Evolutionary conservation across 2,113 vertebrate genomes (phyloP).

Genomic region (Procavia capensis): DNA sequence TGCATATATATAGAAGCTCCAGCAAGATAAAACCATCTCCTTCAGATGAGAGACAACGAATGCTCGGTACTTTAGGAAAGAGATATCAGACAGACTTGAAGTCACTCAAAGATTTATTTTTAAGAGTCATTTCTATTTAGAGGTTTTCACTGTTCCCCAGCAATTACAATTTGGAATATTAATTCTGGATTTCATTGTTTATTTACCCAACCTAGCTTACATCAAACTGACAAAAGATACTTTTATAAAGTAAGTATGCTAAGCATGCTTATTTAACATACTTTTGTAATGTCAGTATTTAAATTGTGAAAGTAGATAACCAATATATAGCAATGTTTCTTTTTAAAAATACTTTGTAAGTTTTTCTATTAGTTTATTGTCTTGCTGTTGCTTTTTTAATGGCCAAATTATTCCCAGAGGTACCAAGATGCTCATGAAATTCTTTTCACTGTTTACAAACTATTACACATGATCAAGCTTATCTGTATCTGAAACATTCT

Average conservation of each 20-base stretch:
- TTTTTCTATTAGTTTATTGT: conserved; percentile 49
- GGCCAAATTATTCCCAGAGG: conserved; percentile 50
- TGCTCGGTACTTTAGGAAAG: conserved; percentile 60
- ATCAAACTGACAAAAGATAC: conserved; percentile 59
- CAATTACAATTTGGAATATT: conserved; percentile 57
- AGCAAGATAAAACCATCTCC: conserved; percentile 74
- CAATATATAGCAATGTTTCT: conserved; percentile 19
- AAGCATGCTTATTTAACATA: conserved; percentile 67
- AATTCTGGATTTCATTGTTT: conserved; percentile 70
- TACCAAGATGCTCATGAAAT: conserved; percentile 7
- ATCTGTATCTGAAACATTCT: conserved; percentile 45
- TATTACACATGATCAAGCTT: conserved; percentile 40
- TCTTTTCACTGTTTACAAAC: conserved; percentile 59
- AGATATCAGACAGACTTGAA: conserved; percentile 63
- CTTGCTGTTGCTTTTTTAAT: conserved; percentile 29
- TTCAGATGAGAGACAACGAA: conserved; percentile 66
- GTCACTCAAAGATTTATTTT: conserved; percentile 71
- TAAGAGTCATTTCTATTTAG: conserved; percentile 57
- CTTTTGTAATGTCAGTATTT: conserved; percentile 45
- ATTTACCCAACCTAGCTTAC: conserved; percentile 50
- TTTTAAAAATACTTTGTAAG: conserved; percentile 44
- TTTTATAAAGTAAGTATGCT: conserved; percentile 48
- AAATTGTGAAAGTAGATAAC: conserved; percentile 24
- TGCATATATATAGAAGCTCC: conserved; percentile 56
- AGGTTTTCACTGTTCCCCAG: conserved; percentile 42